phyloP scores from a whole-genome alignment of 1,140 invertebrate species.

The Proctacanthus coquilletti region DNA sequence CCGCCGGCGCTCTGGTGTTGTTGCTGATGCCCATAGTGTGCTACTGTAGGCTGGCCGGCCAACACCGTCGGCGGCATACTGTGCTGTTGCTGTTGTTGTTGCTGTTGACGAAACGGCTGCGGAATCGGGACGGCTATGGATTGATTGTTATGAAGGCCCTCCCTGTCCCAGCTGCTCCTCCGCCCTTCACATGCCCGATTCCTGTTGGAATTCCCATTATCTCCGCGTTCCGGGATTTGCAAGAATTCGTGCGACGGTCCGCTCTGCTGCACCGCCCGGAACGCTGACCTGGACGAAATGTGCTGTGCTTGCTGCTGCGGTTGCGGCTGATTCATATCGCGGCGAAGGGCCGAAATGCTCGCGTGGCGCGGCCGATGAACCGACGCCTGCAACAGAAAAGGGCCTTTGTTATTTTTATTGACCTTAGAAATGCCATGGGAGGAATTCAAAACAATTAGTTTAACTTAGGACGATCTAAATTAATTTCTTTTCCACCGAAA shows the following conservation, averaged over 20 bases:
- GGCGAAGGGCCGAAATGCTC: constrained; percentile 3
- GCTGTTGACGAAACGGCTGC: constrained; percentile 2
- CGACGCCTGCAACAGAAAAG: constrained; percentile 8
- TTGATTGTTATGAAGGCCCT: constrained; percentile 4
- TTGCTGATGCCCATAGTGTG: constrained; percentile 1
- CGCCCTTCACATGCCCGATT: not conserved
- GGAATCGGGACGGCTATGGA: constrained; percentile 7
- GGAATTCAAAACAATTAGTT: not conserved
- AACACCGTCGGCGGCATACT: not conserved
- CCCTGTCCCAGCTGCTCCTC: not conserved
- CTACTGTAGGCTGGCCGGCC: not conserved
- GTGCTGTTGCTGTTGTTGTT: no score
- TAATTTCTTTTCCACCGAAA: no score
- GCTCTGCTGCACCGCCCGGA: no score
- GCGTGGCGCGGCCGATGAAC: constrained; percentile 11
- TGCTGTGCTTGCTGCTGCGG: constrained; percentile 7
- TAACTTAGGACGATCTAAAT: no score
- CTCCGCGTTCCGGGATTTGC: not conserved
- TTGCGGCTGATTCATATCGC: constrained; percentile 1
- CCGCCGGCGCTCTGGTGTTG: constrained; percentile 1
- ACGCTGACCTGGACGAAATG: no score
- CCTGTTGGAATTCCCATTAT: not conserved
- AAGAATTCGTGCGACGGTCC: no score
- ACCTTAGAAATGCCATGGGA: no score
- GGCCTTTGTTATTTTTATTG: no score